Evolutionary conservation across 2,888 invertebrate genomes (phyloP).

Genomic region (Saturnia pavonia): DNA sequence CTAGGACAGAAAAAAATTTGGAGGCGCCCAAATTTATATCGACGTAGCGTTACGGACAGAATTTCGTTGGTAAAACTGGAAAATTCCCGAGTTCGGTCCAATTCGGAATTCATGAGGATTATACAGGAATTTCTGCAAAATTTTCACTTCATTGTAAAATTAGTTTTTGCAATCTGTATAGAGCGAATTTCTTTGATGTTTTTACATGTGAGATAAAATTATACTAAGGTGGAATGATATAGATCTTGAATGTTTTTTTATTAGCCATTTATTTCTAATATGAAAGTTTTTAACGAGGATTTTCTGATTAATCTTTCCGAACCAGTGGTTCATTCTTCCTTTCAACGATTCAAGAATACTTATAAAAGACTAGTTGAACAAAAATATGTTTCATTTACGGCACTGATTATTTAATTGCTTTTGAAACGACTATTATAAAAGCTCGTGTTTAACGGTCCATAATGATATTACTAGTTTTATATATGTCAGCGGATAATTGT

Average conservation of each 20-base stretch:
- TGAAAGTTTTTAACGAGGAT: background rate
- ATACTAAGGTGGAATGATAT: no score
- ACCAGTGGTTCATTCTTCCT: background rate
- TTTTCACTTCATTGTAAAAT: slow-evolving; percentile 43
- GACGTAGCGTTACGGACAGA: slow-evolving; percentile 30
- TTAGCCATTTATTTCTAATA: background rate
- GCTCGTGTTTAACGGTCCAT: background rate
- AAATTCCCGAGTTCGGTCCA: slow-evolving; percentile 32
- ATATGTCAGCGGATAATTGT: background rate
- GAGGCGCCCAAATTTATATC: slow-evolving; percentile 49
- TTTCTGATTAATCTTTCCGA: background rate
- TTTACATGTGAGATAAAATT: no score
- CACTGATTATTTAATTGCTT: background rate
- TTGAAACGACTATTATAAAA: background rate
- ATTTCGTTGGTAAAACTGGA: slow-evolving; percentile 29
- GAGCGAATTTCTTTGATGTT: background rate
- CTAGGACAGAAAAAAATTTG: slow-evolving; percentile 49
- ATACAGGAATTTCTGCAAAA: slow-evolving; percentile 35
- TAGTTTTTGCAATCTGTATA: slow-evolving; percentile 38
- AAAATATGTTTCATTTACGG: background rate
- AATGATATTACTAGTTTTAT: background rate
- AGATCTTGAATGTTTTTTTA: no score
- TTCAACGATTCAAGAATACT: background rate
- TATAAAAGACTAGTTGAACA: background rate
- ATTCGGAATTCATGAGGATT: slow-evolving; percentile 53